Conservation (phyloP, 2,113 vertebrate species). For the Atrichornis clamosus region DNA sequence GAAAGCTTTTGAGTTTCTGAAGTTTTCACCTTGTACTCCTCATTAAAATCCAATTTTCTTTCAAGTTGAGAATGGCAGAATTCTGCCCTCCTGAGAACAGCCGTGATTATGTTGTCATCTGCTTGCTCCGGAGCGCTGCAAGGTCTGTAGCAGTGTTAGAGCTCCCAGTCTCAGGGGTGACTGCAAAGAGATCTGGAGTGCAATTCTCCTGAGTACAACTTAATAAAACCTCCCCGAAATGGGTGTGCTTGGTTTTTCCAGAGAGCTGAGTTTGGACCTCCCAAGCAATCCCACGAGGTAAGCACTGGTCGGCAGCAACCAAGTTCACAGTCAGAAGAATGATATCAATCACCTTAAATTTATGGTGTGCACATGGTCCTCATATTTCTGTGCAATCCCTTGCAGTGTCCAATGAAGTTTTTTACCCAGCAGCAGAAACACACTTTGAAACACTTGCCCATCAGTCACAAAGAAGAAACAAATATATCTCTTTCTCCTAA, state of each 20-base stretch:
- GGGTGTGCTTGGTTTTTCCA: neutral
- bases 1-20: neutral
- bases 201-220: neutral
- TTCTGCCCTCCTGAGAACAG: neutral
- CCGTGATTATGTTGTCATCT: neutral
- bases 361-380: accelerated
- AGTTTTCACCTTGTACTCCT: neutral
- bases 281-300: neutral
- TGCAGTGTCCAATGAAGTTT: neutral
- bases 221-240: neutral
- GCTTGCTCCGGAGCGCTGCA: neutral
- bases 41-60: neutral
- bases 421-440: neutral
- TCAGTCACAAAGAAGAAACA: neutral
- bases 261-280: neutral
- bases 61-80: neutral
- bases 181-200: neutral
- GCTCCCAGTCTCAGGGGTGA: neutral
- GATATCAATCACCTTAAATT: neutral
- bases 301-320: neutral
- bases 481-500: neutral
- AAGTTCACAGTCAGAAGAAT: neutral
- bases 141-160: neutral
- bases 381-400: neutral
- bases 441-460: neutral